These are phyloP conservation scores for Trematocara zebra DNA, from an alignment of 2,113 vertebrate genomes.

Conservation along the genomic window DNA sequence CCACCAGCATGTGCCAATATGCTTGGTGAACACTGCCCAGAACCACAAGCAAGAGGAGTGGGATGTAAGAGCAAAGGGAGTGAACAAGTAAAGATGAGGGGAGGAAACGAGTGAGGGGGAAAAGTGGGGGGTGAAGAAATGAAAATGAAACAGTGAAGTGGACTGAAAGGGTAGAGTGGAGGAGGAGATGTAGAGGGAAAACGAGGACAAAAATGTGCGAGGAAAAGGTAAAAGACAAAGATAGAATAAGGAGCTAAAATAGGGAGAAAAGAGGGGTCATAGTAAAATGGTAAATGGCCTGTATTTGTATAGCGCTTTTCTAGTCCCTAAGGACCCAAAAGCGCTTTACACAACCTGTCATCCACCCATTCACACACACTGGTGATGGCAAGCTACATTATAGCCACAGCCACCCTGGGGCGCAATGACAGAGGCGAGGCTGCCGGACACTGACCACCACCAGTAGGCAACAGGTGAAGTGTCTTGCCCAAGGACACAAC, in stretches of 20 bases:
- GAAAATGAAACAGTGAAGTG: not conserved
- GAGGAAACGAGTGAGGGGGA: not conserved
- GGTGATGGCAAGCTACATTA: too few relatives aligned
- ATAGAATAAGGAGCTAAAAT: constrained; percentile 4
- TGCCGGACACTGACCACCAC: too few relatives aligned
- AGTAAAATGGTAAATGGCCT: too few relatives aligned
- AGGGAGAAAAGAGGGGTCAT: not conserved
- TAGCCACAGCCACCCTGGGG: too few relatives aligned
- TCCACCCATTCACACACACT: too few relatives aligned
- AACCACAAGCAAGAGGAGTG: constrained; percentile 18
- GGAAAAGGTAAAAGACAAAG: not conserved
- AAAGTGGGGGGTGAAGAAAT: not conserved
- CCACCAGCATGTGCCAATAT: constrained; percentile 60
- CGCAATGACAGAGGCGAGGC: too few relatives aligned
- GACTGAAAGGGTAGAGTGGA: not conserved
- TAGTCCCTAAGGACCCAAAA: too few relatives aligned
- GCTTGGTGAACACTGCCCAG: constrained; percentile 44
- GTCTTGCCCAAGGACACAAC: too few relatives aligned
- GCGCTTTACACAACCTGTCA: too few relatives aligned
- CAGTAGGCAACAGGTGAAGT: too few relatives aligned
- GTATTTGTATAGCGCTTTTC: too few relatives aligned
- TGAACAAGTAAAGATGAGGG: constrained; percentile 6
- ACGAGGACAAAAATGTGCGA: not conserved
- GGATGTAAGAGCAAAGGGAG: not conserved
- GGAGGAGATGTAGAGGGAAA: not conserved